Evolutionary conservation across 2,113 vertebrate genomes (phyloP).

Genomic region (Leiothrix lutea): DNA sequence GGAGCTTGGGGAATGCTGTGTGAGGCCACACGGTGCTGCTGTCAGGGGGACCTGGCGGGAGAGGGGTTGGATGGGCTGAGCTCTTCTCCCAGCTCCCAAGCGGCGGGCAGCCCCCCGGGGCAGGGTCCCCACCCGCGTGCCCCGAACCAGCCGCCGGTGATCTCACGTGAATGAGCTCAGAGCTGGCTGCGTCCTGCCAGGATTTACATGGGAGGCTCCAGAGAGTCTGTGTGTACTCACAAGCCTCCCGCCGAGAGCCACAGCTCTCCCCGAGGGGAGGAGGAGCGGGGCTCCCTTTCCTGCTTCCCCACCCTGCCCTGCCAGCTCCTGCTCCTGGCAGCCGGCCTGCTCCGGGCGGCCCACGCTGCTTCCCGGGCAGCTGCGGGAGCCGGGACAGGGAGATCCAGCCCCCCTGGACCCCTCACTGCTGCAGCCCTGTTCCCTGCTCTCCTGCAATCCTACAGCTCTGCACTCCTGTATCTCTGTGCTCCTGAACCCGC

Average conservation of each 20-base stretch:
- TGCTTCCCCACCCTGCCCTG: constrained; percentile 52
- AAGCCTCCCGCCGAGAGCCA: constrained; percentile 37
- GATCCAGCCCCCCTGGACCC: not conserved
- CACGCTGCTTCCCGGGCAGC: not conserved
- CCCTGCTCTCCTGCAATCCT: not conserved
- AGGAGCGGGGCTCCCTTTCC: constrained; percentile 48
- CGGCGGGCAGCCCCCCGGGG: not conserved
- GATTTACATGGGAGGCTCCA: constrained; percentile 64
- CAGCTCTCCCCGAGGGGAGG: constrained; percentile 46
- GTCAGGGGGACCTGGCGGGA: too few species aligned
- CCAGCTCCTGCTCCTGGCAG: constrained; percentile 28
- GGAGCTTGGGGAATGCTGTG: too few species aligned
- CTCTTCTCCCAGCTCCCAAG: not conserved
- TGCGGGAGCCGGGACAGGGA: not conserved
- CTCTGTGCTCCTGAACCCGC: not conserved
- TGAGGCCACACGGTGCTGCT: fast-evolving
- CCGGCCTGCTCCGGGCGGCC: not conserved
- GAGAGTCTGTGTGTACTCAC: constrained; percentile 60
- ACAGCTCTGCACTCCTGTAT: not conserved
- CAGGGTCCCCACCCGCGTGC: not conserved
- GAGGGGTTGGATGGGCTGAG: fast-evolving
- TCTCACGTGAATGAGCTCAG: constrained; percentile 62
- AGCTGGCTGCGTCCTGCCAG: constrained; percentile 54
- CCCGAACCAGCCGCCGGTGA: not conserved
- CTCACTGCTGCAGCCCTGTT: not conserved